These are phyloP conservation scores for Harmothoe impar DNA, from an alignment of 2,888 invertebrate species.

Conservation along the genomic window DNA sequence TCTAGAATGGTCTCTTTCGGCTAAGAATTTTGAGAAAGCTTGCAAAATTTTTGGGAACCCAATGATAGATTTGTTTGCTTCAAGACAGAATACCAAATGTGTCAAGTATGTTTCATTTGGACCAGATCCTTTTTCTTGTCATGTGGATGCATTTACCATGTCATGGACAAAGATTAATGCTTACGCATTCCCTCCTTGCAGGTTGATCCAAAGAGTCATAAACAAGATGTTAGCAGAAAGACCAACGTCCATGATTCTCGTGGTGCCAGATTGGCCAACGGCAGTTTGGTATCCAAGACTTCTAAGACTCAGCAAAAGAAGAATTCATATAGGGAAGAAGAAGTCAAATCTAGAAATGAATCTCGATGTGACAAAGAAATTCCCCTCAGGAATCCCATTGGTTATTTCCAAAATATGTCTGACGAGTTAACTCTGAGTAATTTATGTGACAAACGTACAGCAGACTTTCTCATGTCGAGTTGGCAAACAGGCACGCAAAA, in stretches of 20 bases:
- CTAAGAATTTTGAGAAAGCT: neutral
- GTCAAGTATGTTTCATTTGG: neutral
- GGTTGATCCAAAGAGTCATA: neutral
- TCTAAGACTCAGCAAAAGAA: neutral
- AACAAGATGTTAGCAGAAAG: neutral
- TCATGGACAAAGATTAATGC: neutral
- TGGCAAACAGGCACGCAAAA: neutral
- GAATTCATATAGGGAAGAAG: neutral
- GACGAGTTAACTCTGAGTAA: neutral
- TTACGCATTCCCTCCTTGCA: constrained; percentile 30
- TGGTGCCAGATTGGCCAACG: neutral
- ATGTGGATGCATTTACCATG: constrained; percentile 2
- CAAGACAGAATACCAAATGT: neutral
- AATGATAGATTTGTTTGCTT: constrained; percentile 3
- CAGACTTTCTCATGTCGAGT: neutral
- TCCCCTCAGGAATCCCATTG: neutral
- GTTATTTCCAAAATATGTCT: neutral
- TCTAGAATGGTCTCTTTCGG: neutral
- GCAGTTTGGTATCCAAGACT: neutral
- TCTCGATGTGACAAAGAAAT: neutral
- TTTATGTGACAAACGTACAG: neutral
- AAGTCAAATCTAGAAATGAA: neutral
- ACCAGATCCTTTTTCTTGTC: neutral
- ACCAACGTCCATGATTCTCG: neutral
- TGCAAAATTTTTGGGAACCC: neutral